Percentiles rank a stretch among this genome's conserved stretches.
Conservation (phyloP, 2,113 vertebrate species). For the Noctilio leporinus region DNA sequence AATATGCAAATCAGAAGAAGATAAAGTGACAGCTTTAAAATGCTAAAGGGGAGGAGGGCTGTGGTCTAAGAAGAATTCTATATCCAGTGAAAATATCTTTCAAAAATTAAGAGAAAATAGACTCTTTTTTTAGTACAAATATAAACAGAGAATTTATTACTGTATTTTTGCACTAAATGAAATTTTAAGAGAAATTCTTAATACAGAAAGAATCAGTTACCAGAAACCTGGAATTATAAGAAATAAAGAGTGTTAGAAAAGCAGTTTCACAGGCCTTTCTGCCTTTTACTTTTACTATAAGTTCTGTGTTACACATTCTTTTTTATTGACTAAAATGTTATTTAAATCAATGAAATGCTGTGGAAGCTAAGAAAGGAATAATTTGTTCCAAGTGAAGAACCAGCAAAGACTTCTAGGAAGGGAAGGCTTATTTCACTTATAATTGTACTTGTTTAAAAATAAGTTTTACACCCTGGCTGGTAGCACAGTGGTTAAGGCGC, state of each 20-base stretch:
- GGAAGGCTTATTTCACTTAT: not conserved
- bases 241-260: not conserved
- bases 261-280: too few relatives aligned
- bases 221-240: not conserved
- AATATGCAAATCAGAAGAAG: not conserved
- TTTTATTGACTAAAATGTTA: not conserved
- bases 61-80: not conserved
- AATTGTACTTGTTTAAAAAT: not conserved
- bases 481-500: too few relatives aligned
- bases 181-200: not conserved
- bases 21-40: not conserved
- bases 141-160: not conserved
- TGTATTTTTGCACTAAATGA: not conserved
- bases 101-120: not conserved
- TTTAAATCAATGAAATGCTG: not conserved
- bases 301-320: not conserved
- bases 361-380: not conserved
- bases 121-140: not conserved
- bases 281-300: not conserved
- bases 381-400: not conserved
- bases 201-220: not conserved
- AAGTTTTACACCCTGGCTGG: too few relatives aligned
- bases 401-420: not conserved
- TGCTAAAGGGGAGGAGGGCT: not conserved
- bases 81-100: not conserved